Percentiles rank a stretch among this genome's conserved stretches.
Evolutionary conservation across 2,113 vertebrate species (phyloP).

Genomic region (Eublepharis macularius): DNA sequence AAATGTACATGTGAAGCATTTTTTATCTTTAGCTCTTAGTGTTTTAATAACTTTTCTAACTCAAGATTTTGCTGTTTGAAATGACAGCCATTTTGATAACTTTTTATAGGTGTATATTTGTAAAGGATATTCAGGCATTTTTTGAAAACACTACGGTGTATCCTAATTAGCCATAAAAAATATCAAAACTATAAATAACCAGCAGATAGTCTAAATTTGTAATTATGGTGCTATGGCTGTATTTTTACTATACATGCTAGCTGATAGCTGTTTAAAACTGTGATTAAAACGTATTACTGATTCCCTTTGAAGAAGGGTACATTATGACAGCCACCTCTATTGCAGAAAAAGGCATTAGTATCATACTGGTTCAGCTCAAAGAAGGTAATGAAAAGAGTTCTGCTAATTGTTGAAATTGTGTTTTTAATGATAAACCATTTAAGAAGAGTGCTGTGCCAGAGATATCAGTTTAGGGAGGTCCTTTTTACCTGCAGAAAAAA

Average conservation of each 20-base stretch:
- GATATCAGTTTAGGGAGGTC: not conserved
- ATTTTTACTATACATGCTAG: slow-evolving; percentile 69
- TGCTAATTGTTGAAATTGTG: not conserved
- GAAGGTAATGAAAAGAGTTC: not conserved
- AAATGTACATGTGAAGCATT: slow-evolving; percentile 71
- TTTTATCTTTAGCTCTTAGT: slow-evolving; percentile 65
- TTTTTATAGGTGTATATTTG: slow-evolving; percentile 79
- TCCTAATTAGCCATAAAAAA: slow-evolving; percentile 77
- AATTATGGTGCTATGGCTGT: slow-evolving; percentile 78
- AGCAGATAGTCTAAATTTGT: slow-evolving; percentile 73
- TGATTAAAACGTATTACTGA: slow-evolving; percentile 65
- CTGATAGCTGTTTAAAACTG: slow-evolving; percentile 70
- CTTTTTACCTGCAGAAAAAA: slow-evolving; percentile 23
- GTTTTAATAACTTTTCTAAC: slow-evolving; percentile 80
- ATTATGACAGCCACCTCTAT: slow-evolving; percentile 58
- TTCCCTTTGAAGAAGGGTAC: slow-evolving; percentile 61
- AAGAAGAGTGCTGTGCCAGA: slow-evolving; percentile 11
- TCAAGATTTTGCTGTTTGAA: slow-evolving; percentile 61
- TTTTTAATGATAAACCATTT: not conserved
- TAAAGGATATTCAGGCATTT: slow-evolving; percentile 79
- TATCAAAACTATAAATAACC: slow-evolving; percentile 62
- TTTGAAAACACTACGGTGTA: slow-evolving; percentile 71
- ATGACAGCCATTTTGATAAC: slow-evolving; percentile 71
- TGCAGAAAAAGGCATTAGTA: slow-evolving; percentile 12
- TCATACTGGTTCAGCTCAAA: slow-evolving; percentile 7